Base-by-base conservation (phyloP, 2,888 invertebrate species). In the Micoletzkya japonica region DNA sequence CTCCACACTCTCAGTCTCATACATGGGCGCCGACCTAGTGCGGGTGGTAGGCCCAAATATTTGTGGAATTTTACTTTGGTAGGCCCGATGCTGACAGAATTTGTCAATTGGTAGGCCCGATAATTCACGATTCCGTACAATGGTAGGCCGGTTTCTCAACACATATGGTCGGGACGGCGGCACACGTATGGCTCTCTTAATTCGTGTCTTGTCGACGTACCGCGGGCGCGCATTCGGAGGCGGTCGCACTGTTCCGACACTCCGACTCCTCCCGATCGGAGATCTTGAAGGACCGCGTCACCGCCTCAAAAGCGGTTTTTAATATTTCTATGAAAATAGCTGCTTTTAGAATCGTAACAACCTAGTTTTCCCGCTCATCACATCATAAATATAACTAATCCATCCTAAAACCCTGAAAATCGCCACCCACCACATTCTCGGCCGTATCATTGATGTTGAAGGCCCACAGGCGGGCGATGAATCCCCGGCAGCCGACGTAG, bases 381-480 rank as follows among this genome's bases (percentile, higher is more conserved):
- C 7, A 14, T 0, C 28, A 24, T 20, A 20, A 50, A 1, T 17
- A 1, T 4, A 26, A 2, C 26, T n/a, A 20, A 20, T 28, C 1
- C 0, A 30, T 26, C 2, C 1, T 0, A 39, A 60, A 37, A 26
- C 17, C 24, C 36, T 20, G 14, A 2, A 39, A 1, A 49, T 30
- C 4, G 26, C 24, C 0, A 60, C 73, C 32, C 59, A 83, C 82
- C 70, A 81, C 71, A 75, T 79, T 80, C 56, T 82, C 78, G 4
- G 76, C 74, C 7, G 85, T 86, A 70, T 85, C 85, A 70, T 85
- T 85, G 64, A 85, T 73, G 70, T 85, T 86, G 75, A 79, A 85
- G 10, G 84, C 81, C 85, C 84, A 84, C 17, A 84, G 72, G 17
- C 80, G 76, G 72, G 79, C 84, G 32, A 84, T 66, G 37, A 77